phyloP scores from a whole-genome alignment of 2,797 vertebrate genomes.

The Syngnathus acus region DNA sequence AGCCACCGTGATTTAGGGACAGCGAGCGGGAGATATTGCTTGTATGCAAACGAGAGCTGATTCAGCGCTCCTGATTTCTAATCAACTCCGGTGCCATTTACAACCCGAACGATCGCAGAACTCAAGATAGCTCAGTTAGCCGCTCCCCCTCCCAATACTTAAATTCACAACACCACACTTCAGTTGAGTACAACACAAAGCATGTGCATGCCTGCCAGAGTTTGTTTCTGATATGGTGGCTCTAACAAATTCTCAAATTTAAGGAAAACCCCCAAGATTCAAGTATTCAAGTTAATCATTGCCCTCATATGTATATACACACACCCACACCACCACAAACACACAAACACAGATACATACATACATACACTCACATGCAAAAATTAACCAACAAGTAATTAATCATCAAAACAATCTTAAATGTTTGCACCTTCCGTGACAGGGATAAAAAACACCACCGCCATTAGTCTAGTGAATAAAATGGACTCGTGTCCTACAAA shows the following conservation, averaged over 20 bases:
- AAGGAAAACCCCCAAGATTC: too few relatives aligned
- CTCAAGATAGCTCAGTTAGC: conserved; percentile 55
- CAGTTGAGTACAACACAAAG: conserved; percentile 14
- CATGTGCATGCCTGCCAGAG: conserved; percentile 13
- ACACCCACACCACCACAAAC: too few relatives aligned
- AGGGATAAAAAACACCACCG: neutral
- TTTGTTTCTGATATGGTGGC: neutral
- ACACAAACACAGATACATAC: too few relatives aligned
- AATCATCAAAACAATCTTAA: too few relatives aligned
- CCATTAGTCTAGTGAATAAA: neutral
- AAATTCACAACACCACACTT: conserved; percentile 5
- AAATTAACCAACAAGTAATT: too few relatives aligned
- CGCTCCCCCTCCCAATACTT: conserved; percentile 4
- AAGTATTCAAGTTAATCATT: too few relatives aligned
- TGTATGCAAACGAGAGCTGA: conserved; percentile 78
- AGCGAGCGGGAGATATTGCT: conserved; percentile 70
- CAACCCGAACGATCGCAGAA: conserved; percentile 48
- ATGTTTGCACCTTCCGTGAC: too few relatives aligned
- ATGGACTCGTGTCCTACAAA: conserved; percentile 5
- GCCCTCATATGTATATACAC: too few relatives aligned
- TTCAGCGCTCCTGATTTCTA: conserved; percentile 73
- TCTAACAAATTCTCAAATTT: too few relatives aligned
- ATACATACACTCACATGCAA: too few relatives aligned
- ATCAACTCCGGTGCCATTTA: conserved; percentile 69
- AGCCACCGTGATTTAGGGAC: conserved; percentile 66